Evolutionary conservation across 1,140 invertebrate genomes (phyloP).

Genomic region (Diploscapter pachys): DNA sequence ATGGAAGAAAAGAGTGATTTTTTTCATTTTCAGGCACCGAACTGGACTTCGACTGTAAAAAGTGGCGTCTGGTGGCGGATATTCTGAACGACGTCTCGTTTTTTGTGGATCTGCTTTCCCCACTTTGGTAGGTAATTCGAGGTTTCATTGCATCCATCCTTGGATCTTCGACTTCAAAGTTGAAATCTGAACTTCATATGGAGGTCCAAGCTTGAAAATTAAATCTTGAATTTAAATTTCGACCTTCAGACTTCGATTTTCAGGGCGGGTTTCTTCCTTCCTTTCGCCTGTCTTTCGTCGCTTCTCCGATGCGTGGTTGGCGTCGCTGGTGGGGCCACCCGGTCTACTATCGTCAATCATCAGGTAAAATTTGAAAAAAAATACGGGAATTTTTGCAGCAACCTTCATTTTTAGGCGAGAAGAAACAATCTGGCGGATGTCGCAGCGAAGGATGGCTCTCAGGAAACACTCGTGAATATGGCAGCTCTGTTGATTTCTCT

Average conservation of each 20-base stretch:
- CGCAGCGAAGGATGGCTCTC: constrained; percentile 89
- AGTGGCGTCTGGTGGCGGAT: constrained; percentile 78
- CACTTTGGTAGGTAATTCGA: constrained; percentile 50
- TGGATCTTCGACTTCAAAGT: too few species aligned
- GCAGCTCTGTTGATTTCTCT: constrained; percentile 72
- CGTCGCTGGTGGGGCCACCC: constrained; percentile 84
- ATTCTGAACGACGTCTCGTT: constrained; percentile 85
- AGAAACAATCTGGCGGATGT: constrained; percentile 85
- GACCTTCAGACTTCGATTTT: too few species aligned
- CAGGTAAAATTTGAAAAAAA: constrained; percentile 61
- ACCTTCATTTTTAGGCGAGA: constrained; percentile 66
- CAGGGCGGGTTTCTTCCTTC: constrained; percentile 53
- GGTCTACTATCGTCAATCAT: constrained; percentile 86
- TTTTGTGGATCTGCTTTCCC: constrained; percentile 74
- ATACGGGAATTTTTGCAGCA: constrained; percentile 7
- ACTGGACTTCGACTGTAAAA: constrained; percentile 51
- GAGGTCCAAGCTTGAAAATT: too few species aligned
- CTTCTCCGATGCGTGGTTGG: constrained; percentile 71
- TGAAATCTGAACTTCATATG: too few species aligned
- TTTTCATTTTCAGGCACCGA: constrained; percentile 26
- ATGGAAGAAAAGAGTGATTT: background rate
- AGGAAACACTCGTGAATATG: constrained; percentile 90
- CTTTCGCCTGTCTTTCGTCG: constrained; percentile 63
- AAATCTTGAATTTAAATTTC: too few species aligned
- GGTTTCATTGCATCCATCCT: too few species aligned